Percentiles rank a stretch among this genome's conserved stretches.
These are phyloP conservation scores for Leptodactylus fallax DNA, from an alignment of 2,797 vertebrate genomes.

Conservation along the genomic window DNA sequence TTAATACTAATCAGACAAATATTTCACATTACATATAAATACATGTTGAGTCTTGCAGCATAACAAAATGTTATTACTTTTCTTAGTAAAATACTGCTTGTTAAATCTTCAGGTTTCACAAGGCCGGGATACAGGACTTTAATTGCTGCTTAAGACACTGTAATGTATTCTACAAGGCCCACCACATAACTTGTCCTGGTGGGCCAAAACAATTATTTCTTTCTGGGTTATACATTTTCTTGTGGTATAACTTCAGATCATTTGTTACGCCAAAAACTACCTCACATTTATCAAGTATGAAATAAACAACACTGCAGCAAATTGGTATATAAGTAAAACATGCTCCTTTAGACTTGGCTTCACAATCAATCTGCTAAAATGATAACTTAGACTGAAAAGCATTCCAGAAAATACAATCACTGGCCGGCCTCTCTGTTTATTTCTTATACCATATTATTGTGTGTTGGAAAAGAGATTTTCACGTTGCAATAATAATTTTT, in stretches of 20 bases:
- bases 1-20: not conserved
- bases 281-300: constrained; percentile 26
- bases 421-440: constrained; percentile 13
- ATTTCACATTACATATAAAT: not conserved
- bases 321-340: constrained; percentile 27
- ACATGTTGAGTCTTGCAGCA: not conserved
- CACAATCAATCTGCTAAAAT: not conserved
- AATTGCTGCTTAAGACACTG: not conserved
- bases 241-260: constrained; percentile 19
- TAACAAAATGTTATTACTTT: not conserved
- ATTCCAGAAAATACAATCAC: constrained; percentile 24
- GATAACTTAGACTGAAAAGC: constrained; percentile 20
- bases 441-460: constrained; percentile 1
- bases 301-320: constrained; percentile 27
- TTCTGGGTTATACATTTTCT: not conserved
- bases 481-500: constrained; percentile 9
- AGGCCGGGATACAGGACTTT: not conserved
- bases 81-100: not conserved
- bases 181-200: not conserved
- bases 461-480: not conserved
- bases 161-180: not conserved
- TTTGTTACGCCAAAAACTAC: constrained; percentile 21
- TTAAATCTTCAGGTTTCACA: not conserved
- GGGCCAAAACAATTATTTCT: not conserved
- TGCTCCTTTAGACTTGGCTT: constrained; percentile 1